Evolutionary conservation across 2,797 vertebrate genomes (phyloP), one percentile per base, ranked within the genome.

Genomic region (Paratrypauchen microcephalus): DNA sequence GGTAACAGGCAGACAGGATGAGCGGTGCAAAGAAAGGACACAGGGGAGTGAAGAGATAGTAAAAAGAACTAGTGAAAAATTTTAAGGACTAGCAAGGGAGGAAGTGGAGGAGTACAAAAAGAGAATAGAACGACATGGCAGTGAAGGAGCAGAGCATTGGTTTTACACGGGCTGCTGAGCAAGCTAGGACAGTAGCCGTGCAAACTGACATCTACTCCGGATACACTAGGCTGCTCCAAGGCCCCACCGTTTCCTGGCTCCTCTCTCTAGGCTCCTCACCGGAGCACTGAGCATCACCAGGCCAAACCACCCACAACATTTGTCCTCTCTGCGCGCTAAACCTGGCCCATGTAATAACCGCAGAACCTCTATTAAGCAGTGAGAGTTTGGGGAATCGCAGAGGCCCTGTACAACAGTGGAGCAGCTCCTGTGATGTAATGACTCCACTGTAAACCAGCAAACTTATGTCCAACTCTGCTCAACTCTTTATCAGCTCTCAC

Each of bases 161-260:
- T 88, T 90, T 41, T 86, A 80, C 85, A 91, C 66, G 80, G 87
- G 83, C 83, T 91, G 89, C 91, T 91, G 88, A 91, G 86, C 82
- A 84, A 90, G 88, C 85, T 41, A 90, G 85, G 86, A 86, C 80
- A 87, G 86, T 78, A 80, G 82, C 73, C 79, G 84, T 72, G 79
- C 80, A 50, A 63, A 45, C 81, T 87, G 88, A 91, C 87, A 91
- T 89, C 86, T 74, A 89, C 86, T 89, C 78, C 82, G 75, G 78
- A 87, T 83, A 91, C 74, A 88, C 87, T 75, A 86, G 83, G 87
- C 83, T 91, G 89, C 87, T 52, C 67, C 36, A 71, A 69, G 85
- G 82, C 85, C 88, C 87, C 88, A 80, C 78, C 88, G 87, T 83
- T 82, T 61, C 73, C 75, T 76, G 62, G 23, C 74, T 78, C 79